Evolutionary conservation across 1,140 invertebrate species (phyloP), one percentile per base, ranked within the genome.

Genomic region (Drosophila persimilis): DNA sequence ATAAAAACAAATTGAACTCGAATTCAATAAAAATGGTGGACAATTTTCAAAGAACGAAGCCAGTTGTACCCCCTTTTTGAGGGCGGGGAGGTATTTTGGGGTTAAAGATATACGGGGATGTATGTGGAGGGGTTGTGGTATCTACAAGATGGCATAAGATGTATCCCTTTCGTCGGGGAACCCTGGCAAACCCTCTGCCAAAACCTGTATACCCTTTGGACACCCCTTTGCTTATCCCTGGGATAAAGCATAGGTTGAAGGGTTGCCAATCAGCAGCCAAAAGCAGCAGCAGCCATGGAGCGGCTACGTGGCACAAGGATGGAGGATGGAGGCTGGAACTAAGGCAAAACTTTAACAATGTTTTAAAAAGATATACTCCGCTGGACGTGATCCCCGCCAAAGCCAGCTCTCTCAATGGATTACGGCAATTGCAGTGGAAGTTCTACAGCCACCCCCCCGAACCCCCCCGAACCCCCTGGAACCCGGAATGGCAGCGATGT

Each of bases 1-100:
- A 89, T 89, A 89, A 89, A 89, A 89, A 89, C 85, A 89, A 89
- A 89, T 89, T 89, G 85, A 89, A 89, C 85, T 89, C 67, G 84
- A 89, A 89, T 89, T 85, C 85, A 89, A 89, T 89, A 89, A 89
- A 78, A 89, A 84, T 39, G 81, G 52, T 52, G 53, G 58, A 71
- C 39, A 69, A 41, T 53, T 41, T 29, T 52, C 45, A 1, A 39
- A 13, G 35, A 13, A 13, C 35, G 35, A 39, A 13, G 35, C 8
- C 31, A 13, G 35, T 39, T 11, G 35, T 39, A 39, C 35, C 35
- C 35, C 35, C 35, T 39, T 8, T 7, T 7, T 9, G 31, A 9
- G 8, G 3, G 31, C 3, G 3, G 8, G 8, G 31, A 31, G 8
- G 3, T 9, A 9, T 9, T 9, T 8, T 3, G 24, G 4, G 4